phyloP scores from a whole-genome alignment of 2,797 vertebrate genomes.

The Pogonophryne albipinna region DNA sequence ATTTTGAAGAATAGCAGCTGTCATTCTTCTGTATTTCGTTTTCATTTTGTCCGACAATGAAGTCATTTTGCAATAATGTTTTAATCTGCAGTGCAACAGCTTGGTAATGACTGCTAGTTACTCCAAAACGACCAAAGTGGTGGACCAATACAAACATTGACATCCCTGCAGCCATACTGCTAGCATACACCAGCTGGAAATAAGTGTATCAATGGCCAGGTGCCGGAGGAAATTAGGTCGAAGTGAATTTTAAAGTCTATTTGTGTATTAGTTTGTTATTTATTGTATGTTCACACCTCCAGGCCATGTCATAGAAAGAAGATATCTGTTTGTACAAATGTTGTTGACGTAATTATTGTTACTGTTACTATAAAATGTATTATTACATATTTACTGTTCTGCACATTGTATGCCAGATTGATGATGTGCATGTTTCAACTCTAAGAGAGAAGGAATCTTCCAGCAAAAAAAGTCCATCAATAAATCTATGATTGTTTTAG shows the following conservation, averaged over 20 bases:
- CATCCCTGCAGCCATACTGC: background rate
- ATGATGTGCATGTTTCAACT: background rate
- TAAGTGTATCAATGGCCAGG: background rate
- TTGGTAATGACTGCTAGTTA: background rate
- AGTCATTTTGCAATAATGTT: background rate
- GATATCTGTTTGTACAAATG: conserved; percentile 3
- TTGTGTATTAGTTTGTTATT: conserved; percentile 10
- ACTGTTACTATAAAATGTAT: too few species aligned
- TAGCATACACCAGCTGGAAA: background rate
- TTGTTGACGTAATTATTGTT: conserved; percentile 2
- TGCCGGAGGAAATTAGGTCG: background rate
- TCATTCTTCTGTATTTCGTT: background rate
- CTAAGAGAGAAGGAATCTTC: background rate
- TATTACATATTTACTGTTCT: conserved; percentile 1
- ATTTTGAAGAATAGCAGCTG: background rate
- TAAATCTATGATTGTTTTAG: conserved; percentile 1
- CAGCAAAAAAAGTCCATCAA: background rate
- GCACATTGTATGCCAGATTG: background rate
- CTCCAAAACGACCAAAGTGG: background rate
- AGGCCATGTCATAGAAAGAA: background rate
- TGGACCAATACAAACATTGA: background rate
- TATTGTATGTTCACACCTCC: conserved; percentile 26
- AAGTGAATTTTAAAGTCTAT: too few species aligned
- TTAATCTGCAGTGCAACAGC: background rate
- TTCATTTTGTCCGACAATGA: background rate